Evolutionary conservation across 2,888 invertebrate species (phyloP), one percentile per base, ranked within the genome.

Genomic region (Hirtodrosophila histrioides): DNA sequence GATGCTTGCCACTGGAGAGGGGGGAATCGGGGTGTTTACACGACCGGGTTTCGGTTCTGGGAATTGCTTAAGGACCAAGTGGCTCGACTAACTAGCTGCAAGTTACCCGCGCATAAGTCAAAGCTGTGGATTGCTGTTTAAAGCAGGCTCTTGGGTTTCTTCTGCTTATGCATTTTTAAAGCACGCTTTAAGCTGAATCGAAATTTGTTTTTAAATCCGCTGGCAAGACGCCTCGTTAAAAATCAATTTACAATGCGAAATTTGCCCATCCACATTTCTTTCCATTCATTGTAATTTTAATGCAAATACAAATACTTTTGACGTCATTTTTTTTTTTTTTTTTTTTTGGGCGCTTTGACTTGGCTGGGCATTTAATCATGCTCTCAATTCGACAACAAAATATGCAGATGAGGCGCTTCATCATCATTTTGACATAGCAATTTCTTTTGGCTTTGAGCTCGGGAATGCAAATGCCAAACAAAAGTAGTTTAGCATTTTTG

Each of bases 401-500:
- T 84, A 86, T 83, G 87, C 67, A 83, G 69, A 83, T 83, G 78
- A 75, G 75, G 51, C 51, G 43, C 64, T 72, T 78, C 74, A 61
- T 71, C 72, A 68, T 72, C 40, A 73, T 81, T 72, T 69, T 69
- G 58, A 58, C 54, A 58, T 77, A 80, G 85, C 58, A 80, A 78
- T 78, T 78, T 84, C 77, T 64, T 69, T 65, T 57, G 41, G 36
- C 44, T 48, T 63, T 61, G 10, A 36, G 44, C 9, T 37, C 40
- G 60, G 60, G 64, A 78, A 83, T 80, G 81, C 85, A 84, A 83
- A 83, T 83, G 60, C 58, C 69, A 69, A 82, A 63, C 63, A 79
- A 82, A 76, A 86, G 71, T 83, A 83, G 82, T 83, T 83, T 83
- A 69, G 78, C 80, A 85, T 76, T 83, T 71, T 75, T 81, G 58